Evolutionary conservation across 2,888 invertebrate species (phyloP).

Genomic region (Rhagophthalmus giganteus): DNA sequence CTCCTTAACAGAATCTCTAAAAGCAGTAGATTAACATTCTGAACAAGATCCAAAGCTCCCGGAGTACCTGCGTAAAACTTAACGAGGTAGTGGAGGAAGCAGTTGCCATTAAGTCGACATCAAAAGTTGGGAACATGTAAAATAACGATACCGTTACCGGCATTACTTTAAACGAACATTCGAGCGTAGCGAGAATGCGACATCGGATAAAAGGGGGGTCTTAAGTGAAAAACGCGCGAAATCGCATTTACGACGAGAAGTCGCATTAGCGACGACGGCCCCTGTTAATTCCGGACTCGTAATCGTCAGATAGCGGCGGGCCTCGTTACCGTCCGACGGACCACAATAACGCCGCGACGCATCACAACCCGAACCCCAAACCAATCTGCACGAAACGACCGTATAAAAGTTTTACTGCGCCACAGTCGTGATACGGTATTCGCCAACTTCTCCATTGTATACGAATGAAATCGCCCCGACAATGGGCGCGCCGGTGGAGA

Average conservation of each 20-base stretch:
- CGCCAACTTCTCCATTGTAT: conserved; percentile 25
- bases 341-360: conserved; percentile 26
- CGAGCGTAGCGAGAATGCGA: conserved; percentile 9
- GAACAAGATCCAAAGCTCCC: conserved; percentile 8
- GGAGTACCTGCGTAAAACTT: conserved; percentile 20
- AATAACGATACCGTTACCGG: conserved; percentile 16
- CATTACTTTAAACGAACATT: conserved; percentile 11
- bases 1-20: conserved; percentile 4
- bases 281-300: conserved; percentile 36
- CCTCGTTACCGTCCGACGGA: conserved; percentile 27
- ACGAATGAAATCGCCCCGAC: conserved; percentile 22
- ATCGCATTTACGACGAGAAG: conserved; percentile 36
- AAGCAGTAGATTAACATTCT: conserved; percentile 21
- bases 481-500: conserved; percentile 20
- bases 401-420: conserved; percentile 31
- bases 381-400: conserved; percentile 31
- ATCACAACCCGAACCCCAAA: conserved; percentile 22
- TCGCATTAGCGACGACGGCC: conserved; percentile 36
- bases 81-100: conserved; percentile 24
- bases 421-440: conserved; percentile 24
- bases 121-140: conserved; percentile 27
- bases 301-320: conserved; percentile 32
- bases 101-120: conserved; percentile 22
- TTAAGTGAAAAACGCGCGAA: conserved; percentile 22
- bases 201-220: conserved; percentile 20